phyloP scores from a whole-genome alignment of 2,113 vertebrate genomes.

The Crotalus tigris region DNA sequence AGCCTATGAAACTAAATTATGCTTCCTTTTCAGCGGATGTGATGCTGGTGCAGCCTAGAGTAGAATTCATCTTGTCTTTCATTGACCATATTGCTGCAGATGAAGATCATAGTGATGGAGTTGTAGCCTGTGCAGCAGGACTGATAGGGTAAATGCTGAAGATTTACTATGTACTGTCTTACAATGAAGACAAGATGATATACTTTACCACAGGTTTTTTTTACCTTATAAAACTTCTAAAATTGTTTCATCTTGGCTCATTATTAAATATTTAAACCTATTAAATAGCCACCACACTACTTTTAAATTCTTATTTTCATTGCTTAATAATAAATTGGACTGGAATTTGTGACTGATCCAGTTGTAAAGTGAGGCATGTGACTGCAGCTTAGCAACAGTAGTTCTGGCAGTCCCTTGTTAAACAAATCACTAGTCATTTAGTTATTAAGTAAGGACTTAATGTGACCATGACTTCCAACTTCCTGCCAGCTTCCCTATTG shows the following conservation, averaged over 20 bases:
- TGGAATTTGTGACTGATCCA: background rate
- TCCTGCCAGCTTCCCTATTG: background rate
- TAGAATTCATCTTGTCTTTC: constrained; percentile 98
- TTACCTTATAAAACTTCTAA: background rate
- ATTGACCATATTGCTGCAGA: constrained; percentile 97
- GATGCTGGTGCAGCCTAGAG: constrained; percentile 95
- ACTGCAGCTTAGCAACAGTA: background rate
- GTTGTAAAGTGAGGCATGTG: background rate
- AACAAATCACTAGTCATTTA: background rate
- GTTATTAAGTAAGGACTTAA: background rate
- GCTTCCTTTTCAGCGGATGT: constrained; percentile 83
- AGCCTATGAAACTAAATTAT: background rate
- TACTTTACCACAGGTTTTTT: no score
- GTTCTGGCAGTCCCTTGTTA: background rate
- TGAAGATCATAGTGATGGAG: constrained; percentile 93
- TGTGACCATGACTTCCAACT: background rate
- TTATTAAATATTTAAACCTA: background rate
- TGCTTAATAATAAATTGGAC: background rate
- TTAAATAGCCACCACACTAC: background rate
- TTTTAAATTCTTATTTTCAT: background rate
- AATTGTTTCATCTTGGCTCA: background rate
- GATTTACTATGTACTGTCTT: fast-evolving
- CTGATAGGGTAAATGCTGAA: constrained; percentile 84
- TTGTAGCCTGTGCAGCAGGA: constrained; percentile 91
- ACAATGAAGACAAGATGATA: no score